A percentile compares a stretch with the other conserved stretches of the same genome.
Conservation (phyloP, 2,797 vertebrate species). For the Ispidina picta region DNA sequence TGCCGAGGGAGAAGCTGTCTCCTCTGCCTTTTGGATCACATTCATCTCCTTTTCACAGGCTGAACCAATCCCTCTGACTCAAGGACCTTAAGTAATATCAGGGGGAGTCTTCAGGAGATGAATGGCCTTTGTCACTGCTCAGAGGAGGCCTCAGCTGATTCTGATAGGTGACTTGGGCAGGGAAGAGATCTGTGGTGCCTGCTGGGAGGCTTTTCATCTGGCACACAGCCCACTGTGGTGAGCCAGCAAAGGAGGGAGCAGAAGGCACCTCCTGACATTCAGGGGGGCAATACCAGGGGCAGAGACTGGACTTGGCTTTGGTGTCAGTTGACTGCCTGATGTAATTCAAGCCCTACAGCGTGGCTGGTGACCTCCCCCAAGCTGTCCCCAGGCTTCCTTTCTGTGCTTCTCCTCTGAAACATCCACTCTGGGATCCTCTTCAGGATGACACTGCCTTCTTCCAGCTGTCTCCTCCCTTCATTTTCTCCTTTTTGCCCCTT, state of each 20-base stretch:
- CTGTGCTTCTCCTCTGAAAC: not conserved
- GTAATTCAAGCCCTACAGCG: slow-evolving; percentile 24
- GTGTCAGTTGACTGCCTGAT: slow-evolving; percentile 34
- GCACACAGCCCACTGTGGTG: not conserved
- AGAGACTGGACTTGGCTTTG: slow-evolving; percentile 26
- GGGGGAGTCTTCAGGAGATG: not conserved
- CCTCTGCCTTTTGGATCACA: not conserved
- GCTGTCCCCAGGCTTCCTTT: not conserved
- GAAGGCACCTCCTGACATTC: slow-evolving; percentile 5
- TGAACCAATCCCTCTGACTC: not conserved
- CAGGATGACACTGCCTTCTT: not conserved
- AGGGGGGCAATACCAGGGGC: slow-evolving; percentile 23
- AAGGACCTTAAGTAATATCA: not conserved
- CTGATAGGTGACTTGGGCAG: fast-evolving
- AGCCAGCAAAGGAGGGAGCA: not conserved
- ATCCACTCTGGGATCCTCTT: not conserved
- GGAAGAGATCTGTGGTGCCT: not conserved
- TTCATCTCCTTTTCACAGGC: not conserved
- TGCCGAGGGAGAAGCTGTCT: not conserved
- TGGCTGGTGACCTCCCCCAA: not conserved
- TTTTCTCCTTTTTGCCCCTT: not conserved
- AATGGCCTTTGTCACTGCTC: not conserved
- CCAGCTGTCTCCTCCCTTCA: not conserved
- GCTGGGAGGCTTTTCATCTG: not conserved
- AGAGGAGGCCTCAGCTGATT: not conserved